These are phyloP conservation scores for Morpho deidamia DNA, from an alignment of 2,888 invertebrate species.

Conservation along the genomic window DNA sequence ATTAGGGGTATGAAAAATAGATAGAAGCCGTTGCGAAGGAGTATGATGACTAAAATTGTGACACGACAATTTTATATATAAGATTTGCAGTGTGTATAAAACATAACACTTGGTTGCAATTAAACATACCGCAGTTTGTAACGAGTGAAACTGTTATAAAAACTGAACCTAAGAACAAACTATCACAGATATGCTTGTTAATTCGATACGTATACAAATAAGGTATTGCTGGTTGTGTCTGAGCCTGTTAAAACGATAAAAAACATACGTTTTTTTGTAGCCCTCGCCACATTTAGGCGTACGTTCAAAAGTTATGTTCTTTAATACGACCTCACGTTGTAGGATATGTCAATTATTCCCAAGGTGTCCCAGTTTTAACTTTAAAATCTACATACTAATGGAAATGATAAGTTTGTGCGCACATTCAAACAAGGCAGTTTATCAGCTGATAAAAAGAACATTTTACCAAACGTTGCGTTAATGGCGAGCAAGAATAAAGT, in stretches of 20 bases:
- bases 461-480: constrained; percentile 15
- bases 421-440: constrained; percentile 22
- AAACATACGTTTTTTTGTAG: constrained; percentile 18
- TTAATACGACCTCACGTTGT: constrained; percentile 16
- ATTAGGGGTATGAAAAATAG: too few species aligned
- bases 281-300: constrained; percentile 12
- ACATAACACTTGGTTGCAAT: too few species aligned
- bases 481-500: constrained; percentile 2
- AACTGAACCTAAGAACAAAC: constrained; percentile 13
- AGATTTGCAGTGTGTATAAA: too few species aligned
- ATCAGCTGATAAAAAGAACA: constrained; percentile 23
- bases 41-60: too few species aligned
- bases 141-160: not conserved
- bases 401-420: constrained; percentile 24
- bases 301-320: constrained; percentile 3
- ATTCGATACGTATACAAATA: constrained; percentile 16
- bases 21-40: too few species aligned
- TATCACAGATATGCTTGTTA: constrained; percentile 23
- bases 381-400: constrained; percentile 33
- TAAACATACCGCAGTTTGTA: too few species aligned
- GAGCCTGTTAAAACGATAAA: constrained; percentile 14
- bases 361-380: constrained; percentile 28
- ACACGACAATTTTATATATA: too few species aligned
- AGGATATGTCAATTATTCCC: constrained; percentile 23
- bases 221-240: constrained; percentile 12